Base-by-base conservation (phyloP, 2,113 vertebrate species). In the Abramis brama region DNA sequence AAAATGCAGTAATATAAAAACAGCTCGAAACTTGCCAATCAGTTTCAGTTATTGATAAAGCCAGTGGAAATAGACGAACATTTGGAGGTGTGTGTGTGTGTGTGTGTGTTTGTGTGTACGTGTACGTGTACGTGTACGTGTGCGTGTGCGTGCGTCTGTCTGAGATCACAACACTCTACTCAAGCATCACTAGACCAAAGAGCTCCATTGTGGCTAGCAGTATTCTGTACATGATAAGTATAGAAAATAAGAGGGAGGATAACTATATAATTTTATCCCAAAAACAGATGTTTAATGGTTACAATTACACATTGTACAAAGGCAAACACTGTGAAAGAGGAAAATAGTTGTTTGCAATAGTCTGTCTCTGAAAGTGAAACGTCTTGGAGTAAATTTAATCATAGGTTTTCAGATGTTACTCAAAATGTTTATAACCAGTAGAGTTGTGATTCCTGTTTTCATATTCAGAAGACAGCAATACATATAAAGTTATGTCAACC, bases 131-230 rank as follows among this genome's bases (percentile, higher is more conserved):
- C 9, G 70, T 1, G 36, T 2, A 25, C 30, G 12, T 27, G 62
- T 27, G 12, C 5, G 27, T 30, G 10, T 73, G 27, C 27, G 70
- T 45, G 36, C n/a, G 70, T 25, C 23, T 74, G 39, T 74, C 3
- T 79, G 11, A 43, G 23, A 60, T 60, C 5, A 7, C 33, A 39
- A 79, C 55, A 33, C 74, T 50, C 74, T 50, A 27, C 25, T 76
- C 6, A 3, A 79, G 36, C 57, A 80, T 80, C 36, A 66, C 64
- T 50, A 70, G 19, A 82, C 80, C 80, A 82, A 82, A 82, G 80
- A 82, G 62, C 62, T 82, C 36, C 43, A 11, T 64, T 45, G 79
- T 79, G 21, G 55, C 55, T 17, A 79, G 77, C 23, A 79, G 77
- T 79, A 62, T 59, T 78, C 76, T 33, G 50, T 59, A 59, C 30